Base-by-base conservation (phyloP, 1,140 invertebrate genomes). In the Cecropterus lyciades region DNA sequence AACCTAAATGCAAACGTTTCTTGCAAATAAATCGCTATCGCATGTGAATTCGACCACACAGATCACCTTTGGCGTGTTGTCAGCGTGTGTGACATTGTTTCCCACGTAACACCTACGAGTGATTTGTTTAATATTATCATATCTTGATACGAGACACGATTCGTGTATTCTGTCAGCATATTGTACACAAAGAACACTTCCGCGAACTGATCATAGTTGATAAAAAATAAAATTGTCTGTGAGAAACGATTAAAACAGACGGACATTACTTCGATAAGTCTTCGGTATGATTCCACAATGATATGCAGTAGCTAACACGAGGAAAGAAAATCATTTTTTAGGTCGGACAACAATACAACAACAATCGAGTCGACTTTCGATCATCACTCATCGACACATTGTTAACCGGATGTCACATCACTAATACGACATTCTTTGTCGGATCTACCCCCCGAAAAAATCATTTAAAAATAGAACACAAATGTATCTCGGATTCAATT, bases 381-480 rank as follows among this genome's bases (percentile, higher is more conserved):
- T 77, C 73, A 87, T 87, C 78, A 84, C 68, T 89, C 85, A 87
- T 83, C 83, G 82, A 80, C 68, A 75, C 77, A 87, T 84, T 85
- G 76, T 82, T 9, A 33, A 42, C 75, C 82, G 81, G 82, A 89
- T 89, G 86, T 89, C 87, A 83, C 84, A 84, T 83, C 82, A 82
- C 83, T 87, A 87, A 75, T 77, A 79, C 76, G 74, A 78, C 73
- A 77, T 64, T n/a, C n/a, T 71, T 85, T 83, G 81, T 80, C 69
- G 43, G 59, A 42, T 56, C 57, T 13, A 71, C 71, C 66, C 64
- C 55, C 40, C n/a, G n/a, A 60, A 70, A 70, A 69, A 67, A 72
- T 53, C 66, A 84, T 80, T 82, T 76, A 75, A 86, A 87, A 87
- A 79, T 73, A 60, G 70, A 72, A 77, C 78, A 79, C 75, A 81